phyloP scores from a whole-genome alignment of 2,797 vertebrate species.

The Helicolenus hilgendorfi region DNA sequence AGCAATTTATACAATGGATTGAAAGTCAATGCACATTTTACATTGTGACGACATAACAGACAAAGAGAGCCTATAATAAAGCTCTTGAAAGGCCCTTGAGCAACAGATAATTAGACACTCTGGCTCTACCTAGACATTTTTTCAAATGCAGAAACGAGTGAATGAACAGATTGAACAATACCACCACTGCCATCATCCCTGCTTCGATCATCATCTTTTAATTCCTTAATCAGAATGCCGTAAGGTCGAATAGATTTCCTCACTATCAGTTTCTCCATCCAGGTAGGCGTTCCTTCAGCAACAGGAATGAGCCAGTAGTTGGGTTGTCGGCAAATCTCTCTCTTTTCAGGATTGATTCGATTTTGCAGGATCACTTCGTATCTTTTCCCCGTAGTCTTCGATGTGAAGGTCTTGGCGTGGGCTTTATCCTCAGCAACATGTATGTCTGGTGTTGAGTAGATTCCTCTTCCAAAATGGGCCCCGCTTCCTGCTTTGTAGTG shows the following conservation, averaged over 20 bases:
- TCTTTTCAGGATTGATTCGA: slow-evolving; percentile 19
- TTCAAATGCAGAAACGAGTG: fast-evolving
- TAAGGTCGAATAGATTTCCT: slow-evolving; percentile 28
- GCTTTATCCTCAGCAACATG: neutral
- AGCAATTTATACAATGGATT: neutral
- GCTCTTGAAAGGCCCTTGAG: neutral
- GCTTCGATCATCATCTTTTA: neutral
- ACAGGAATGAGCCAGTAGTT: slow-evolving; percentile 37
- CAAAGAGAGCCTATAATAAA: neutral
- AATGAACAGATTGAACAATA: neutral
- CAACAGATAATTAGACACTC: neutral
- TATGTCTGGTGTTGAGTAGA: slow-evolving; percentile 55
- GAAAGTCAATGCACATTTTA: neutral
- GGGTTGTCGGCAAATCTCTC: neutral
- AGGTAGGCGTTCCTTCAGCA: fast-evolving
- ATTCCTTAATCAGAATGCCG: slow-evolving; percentile 11
- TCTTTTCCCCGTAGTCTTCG: neutral
- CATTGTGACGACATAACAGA: neutral
- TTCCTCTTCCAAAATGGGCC: slow-evolving; percentile 16
- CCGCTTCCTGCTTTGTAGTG: neutral
- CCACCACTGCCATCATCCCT: too few species aligned
- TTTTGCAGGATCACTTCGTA: slow-evolving; percentile 60
- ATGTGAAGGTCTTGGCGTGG: slow-evolving; percentile 6
- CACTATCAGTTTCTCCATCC: neutral
- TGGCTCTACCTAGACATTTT: fast-evolving